Percentiles rank a stretch among this genome's conserved stretches.
Conservation (phyloP, 2,888 invertebrate species). For the Calliscelio sp. region DNA sequence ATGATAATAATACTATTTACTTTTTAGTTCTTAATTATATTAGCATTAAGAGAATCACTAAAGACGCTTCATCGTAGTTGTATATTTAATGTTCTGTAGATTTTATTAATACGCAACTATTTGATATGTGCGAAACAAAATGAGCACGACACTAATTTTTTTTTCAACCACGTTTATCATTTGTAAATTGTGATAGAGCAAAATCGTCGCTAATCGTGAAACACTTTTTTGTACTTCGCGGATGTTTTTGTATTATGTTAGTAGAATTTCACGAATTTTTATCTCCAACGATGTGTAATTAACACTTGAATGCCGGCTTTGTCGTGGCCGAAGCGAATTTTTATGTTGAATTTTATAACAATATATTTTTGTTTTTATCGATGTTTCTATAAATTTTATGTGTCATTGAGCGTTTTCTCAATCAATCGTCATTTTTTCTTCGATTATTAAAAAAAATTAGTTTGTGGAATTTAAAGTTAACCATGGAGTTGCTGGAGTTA, state of each 20-base stretch:
- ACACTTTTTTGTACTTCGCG: conserved; percentile 30
- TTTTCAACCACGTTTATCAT: conserved; percentile 16
- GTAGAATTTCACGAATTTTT: conserved; percentile 33
- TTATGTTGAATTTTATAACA: conserved; percentile 42
- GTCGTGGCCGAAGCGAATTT: not conserved
- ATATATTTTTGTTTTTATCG: conserved; percentile 35
- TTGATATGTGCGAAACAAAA: conserved; percentile 21
- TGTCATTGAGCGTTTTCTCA: conserved; percentile 6
- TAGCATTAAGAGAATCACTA: conserved; percentile 69
- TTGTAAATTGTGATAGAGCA: conserved; percentile 47
- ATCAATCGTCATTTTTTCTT: not conserved
- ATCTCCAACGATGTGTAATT: not conserved
- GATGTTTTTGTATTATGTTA: conserved; percentile 42
- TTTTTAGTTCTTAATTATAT: conserved; percentile 47
- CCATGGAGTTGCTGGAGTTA: conserved; percentile 27
- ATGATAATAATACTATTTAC: conserved; percentile 69
- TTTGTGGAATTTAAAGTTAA: conserved; percentile 44
- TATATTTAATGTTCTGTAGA: conserved; percentile 46
- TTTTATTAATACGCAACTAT: conserved; percentile 38
- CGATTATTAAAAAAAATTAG: conserved; percentile 9
- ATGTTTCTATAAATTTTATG: conserved; percentile 37
- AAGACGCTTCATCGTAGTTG: conserved; percentile 54
- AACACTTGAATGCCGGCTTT: conserved; percentile 1
- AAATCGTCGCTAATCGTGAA: conserved; percentile 16
- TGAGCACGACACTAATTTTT: conserved; percentile 5